Evolutionary conservation across 2,888 invertebrate genomes (phyloP).

Genomic region (Cheiracanthium punctorium): DNA sequence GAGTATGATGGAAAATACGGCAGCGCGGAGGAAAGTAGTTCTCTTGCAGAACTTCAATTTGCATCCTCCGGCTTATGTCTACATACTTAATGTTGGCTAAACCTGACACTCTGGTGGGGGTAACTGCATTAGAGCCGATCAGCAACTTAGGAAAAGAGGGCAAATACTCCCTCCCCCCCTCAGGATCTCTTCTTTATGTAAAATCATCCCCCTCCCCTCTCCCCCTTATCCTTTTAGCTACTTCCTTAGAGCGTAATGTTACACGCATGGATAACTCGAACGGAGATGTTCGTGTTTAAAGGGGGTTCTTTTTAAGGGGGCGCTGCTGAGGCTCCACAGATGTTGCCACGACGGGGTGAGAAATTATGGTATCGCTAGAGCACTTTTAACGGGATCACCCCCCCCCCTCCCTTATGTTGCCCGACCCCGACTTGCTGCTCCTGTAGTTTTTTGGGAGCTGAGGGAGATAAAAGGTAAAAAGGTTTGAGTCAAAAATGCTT

Average conservation of each 20-base stretch:
- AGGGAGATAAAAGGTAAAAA: not conserved
- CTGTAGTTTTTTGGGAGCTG: not conserved
- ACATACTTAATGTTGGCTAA: slow-evolving; percentile 69
- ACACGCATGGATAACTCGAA: slow-evolving; percentile 55
- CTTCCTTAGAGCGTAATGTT: slow-evolving; percentile 52
- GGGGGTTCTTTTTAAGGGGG: slow-evolving; percentile 37
- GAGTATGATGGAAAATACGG: slow-evolving; percentile 68
- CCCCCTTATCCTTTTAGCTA: slow-evolving; percentile 45
- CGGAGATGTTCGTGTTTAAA: slow-evolving; percentile 40
- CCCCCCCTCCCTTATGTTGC: not conserved
- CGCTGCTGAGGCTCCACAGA: slow-evolving; percentile 58
- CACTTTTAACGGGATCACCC: slow-evolving; percentile 66
- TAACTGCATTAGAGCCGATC: slow-evolving; percentile 68
- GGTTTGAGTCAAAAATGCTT: slow-evolving; percentile 34
- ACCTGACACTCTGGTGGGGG: slow-evolving; percentile 62
- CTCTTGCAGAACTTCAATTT: slow-evolving; percentile 67
- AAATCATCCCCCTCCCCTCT: slow-evolving; percentile 40
- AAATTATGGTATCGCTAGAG: slow-evolving; percentile 69
- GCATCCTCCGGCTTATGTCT: slow-evolving; percentile 70
- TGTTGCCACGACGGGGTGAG: slow-evolving; percentile 70
- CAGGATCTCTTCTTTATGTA: slow-evolving; percentile 56
- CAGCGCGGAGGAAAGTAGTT: slow-evolving; percentile 53
- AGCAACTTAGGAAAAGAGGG: slow-evolving; percentile 58
- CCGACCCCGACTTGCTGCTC: not conserved
- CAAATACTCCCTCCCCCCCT: slow-evolving; percentile 16